Base-by-base conservation (phyloP, 2,797 vertebrate genomes). In the Paratrypauchen microcephalus region DNA sequence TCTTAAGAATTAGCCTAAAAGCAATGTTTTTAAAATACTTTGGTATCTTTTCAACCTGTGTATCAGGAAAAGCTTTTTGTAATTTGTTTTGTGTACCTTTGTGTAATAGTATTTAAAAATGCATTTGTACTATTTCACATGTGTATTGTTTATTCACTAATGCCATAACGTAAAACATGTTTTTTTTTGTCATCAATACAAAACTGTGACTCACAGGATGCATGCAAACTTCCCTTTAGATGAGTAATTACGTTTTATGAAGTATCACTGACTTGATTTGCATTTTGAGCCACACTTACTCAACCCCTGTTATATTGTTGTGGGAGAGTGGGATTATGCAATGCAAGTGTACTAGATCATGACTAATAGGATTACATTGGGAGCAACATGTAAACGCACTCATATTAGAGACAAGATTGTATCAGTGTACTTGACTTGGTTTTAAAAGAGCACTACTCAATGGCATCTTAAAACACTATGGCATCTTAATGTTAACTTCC, bases 331-430 rank as follows among this genome's bases (percentile, higher is more conserved):
- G 59, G 76, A 81, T 84, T 80, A 80, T 59, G 69, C 78, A 73
- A 83, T 66, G 62, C 75, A 60, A 74, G 23, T 11, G 45, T 74
- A 83, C 80, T 80, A 69, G 68, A 82, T 85, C 71, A 76, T 78
- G 12, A 71, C 59, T 81, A 76, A 85, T 79, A 81, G 68, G 70
- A 87, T 88, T 85, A 74, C 8, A 62, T 58, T 5, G 15, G 56
- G 68, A 54, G 76, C 67, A 82, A 77, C 73, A 74, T 70, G 54
- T 69, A 76, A 69, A 55, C 65, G 65, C 76, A 68, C 69, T 87
- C 21, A 65, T 50, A 59, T 74, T 23, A 39, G 68, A 73, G 45
- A 62, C 69, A 21, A 32, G 68, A 74, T 81, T 26, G 28, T 71
- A 77, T 82, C 73, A 26, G 19, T 41, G 11, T 13, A 41, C 28